A percentile compares a stretch with the other conserved stretches of the same genome.
Conservation (phyloP, 2,888 invertebrate species). For the Saturnia pavonia region DNA sequence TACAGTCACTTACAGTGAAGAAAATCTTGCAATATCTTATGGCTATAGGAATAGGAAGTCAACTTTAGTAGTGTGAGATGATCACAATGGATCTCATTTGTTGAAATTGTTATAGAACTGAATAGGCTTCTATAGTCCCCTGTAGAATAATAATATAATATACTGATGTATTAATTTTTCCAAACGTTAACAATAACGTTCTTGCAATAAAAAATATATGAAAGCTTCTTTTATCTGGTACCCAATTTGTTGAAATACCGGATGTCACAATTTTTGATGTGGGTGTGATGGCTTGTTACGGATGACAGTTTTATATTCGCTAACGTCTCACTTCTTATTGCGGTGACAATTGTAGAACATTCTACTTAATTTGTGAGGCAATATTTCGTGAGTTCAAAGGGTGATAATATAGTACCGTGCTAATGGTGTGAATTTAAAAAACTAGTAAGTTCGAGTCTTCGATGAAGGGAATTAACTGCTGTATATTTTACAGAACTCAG, state of each 20-base stretch:
- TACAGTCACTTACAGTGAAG: too few relatives aligned
- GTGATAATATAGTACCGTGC: too few relatives aligned
- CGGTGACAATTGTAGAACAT: conserved; percentile 3
- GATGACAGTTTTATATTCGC: conserved; percentile 9
- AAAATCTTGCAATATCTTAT: too few relatives aligned
- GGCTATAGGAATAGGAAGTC: too few relatives aligned
- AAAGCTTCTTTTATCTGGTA: conserved; percentile 20
- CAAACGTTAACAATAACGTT: neutral
- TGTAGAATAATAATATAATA: neutral
- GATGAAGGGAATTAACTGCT: too few relatives aligned
- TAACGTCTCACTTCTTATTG: conserved; percentile 7
- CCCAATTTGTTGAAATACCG: conserved; percentile 50
- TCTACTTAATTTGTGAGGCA: conserved; percentile 1
- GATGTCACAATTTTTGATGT: conserved; percentile 53
- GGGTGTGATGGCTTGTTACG: conserved; percentile 37
- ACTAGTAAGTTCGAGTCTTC: too few relatives aligned
- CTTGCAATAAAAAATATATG: neutral
- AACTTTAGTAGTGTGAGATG: too few relatives aligned
- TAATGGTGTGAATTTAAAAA: too few relatives aligned
- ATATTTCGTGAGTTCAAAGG: neutral
- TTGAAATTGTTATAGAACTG: too few relatives aligned
- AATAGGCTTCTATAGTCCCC: neutral
- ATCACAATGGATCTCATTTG: too few relatives aligned
- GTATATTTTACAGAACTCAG: too few relatives aligned
- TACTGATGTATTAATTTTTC: neutral